Evolutionary conservation across 2,113 vertebrate species (phyloP).

Genomic region (Syrmaticus mikado): DNA sequence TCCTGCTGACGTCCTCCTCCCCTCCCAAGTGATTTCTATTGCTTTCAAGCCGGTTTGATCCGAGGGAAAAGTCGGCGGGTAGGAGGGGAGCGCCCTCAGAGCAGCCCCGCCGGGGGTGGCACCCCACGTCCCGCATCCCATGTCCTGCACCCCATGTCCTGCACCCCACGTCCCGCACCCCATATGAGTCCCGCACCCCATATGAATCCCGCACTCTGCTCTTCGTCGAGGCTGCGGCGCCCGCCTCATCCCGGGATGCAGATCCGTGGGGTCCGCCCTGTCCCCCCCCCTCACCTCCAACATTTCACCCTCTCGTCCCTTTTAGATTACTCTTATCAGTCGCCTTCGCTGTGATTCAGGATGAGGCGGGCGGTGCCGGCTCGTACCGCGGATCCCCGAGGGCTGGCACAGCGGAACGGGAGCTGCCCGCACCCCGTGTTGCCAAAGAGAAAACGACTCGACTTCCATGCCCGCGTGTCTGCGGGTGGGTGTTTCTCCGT

Average conservation of each 20-base stretch:
- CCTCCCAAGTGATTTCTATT: slow-evolving; percentile 72
- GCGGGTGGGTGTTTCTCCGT: not conserved
- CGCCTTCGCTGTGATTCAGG: not conserved
- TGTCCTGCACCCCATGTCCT: too few species aligned
- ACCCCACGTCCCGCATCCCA: not conserved
- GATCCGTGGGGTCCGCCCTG: not conserved
- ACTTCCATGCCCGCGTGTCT: accelerated
- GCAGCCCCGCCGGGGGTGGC: not conserved
- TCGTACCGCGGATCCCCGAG: not conserved
- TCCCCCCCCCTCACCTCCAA: not conserved
- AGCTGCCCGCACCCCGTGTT: not conserved
- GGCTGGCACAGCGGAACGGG: not conserved
- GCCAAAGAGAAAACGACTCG: not conserved
- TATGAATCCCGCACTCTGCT: not conserved
- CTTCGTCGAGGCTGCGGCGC: not conserved
- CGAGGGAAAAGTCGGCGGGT: slow-evolving; percentile 66
- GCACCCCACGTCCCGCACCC: too few species aligned
- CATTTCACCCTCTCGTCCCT: not conserved
- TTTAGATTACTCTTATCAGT: not conserved
- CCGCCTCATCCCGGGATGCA: not conserved
- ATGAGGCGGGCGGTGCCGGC: not conserved
- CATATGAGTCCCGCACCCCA: too few species aligned
- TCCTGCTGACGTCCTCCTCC: slow-evolving; percentile 75
- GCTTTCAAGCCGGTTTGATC: slow-evolving; percentile 80
- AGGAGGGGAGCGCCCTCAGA: slow-evolving; percentile 50